Conservation (phyloP, 2,113 vertebrate species). For the Poicephalus meyeri region DNA sequence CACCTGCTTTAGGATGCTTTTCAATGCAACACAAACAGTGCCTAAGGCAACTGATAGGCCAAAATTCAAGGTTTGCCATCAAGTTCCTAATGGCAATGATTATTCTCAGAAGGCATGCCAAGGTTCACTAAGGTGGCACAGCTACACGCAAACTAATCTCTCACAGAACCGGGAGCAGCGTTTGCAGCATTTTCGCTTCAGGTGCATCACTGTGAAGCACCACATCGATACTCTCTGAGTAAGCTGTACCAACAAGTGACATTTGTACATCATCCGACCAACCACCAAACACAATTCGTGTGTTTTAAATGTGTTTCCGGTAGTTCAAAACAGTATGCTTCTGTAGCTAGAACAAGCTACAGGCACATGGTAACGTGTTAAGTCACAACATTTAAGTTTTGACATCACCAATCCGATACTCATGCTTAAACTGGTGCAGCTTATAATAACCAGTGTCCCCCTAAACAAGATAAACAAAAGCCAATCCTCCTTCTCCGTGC, state of each 20-base stretch:
- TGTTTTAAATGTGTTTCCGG: accelerated
- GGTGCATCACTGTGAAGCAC: accelerated
- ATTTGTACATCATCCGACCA: neutral
- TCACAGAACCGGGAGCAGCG: neutral
- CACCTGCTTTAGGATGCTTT: neutral
- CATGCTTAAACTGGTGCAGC: accelerated
- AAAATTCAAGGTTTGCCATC: neutral
- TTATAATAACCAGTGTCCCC: neutral
- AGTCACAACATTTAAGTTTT: accelerated
- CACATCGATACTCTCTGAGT: accelerated
- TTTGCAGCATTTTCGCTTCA: accelerated
- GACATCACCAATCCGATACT: accelerated
- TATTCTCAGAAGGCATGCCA: accelerated
- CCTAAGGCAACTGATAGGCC: accelerated
- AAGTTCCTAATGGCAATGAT: accelerated
- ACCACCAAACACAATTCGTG: accelerated
- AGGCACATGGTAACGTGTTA: accelerated
- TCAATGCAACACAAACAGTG: accelerated
- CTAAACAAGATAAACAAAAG: accelerated
- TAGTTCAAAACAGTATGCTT: neutral
- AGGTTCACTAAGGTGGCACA: neutral
- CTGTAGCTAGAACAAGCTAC: neutral
- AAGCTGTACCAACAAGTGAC: neutral
- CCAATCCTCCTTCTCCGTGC: neutral
- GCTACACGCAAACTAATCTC: accelerated